These are phyloP conservation scores for Alethe diademata DNA, from an alignment of 2,113 vertebrate genomes.

Conservation along the genomic window DNA sequence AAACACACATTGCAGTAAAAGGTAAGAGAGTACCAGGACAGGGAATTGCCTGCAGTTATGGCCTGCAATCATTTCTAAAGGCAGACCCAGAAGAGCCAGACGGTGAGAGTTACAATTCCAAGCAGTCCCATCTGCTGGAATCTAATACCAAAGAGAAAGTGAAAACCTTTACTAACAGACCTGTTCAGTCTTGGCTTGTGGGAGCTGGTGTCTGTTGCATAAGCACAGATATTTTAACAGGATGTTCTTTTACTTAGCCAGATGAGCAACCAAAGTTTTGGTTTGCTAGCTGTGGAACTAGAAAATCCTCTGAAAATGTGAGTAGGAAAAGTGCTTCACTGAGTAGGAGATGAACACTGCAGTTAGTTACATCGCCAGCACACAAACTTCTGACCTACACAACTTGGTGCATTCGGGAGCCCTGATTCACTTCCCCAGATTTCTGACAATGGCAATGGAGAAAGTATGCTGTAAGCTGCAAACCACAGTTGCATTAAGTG, in stretches of 20 bases:
- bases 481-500: background rate
- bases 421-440: background rate
- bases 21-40: background rate
- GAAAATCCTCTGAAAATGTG: background rate
- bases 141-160: background rate
- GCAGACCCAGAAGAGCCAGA: background rate
- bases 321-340: background rate
- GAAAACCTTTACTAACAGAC: background rate
- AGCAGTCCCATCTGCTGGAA: background rate
- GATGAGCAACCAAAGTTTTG: background rate
- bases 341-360: background rate
- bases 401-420: accelerated
- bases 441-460: background rate
- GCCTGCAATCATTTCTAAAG: background rate
- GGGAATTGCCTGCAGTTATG: background rate
- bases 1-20: background rate
- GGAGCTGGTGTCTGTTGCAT: background rate
- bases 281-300: background rate
- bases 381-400: background rate
- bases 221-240: background rate
- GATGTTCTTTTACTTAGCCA: background rate
- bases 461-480: background rate
- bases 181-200: background rate
- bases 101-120: background rate
- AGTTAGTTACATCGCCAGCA: background rate